Evolutionary conservation across 2,888 invertebrate species (phyloP).

Genomic region (Volucella inflata): DNA sequence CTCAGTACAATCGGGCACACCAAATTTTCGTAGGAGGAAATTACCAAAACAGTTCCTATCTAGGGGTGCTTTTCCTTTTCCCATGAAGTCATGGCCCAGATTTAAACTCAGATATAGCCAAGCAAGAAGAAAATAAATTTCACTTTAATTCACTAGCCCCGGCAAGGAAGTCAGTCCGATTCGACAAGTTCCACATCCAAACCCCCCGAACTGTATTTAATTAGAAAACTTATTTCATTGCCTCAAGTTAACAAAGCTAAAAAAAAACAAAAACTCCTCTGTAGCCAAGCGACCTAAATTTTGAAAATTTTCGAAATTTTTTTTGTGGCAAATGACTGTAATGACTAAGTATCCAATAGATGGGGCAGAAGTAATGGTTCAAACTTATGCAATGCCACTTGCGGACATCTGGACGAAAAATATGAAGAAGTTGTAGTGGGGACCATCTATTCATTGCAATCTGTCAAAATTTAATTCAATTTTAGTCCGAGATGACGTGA

Average conservation of each 20-base stretch:
- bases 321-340: not conserved
- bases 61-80: too few species aligned
- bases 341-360: not conserved
- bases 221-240: slow-evolving; percentile 66
- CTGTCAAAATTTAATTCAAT: slow-evolving; percentile 24
- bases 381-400: slow-evolving; percentile 4
- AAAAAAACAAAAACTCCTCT: not conserved
- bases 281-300: not conserved
- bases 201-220: slow-evolving; percentile 16
- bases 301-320: slow-evolving; percentile 1
- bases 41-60: not conserved
- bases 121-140: slow-evolving; percentile 16
- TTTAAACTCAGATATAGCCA: not conserved
- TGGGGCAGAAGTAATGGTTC: not conserved
- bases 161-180: not conserved
- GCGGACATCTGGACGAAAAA: too few species aligned
- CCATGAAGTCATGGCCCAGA: not conserved
- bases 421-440: not conserved
- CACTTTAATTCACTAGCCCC: slow-evolving; percentile 7
- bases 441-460: not conserved
- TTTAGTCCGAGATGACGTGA: slow-evolving; percentile 24
- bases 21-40: not conserved
- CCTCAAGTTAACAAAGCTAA: not conserved
- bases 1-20: slow-evolving; percentile 5
- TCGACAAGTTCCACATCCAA: not conserved